These are phyloP conservation scores for Oreohelix idahoensis DNA, from an alignment of 1,140 invertebrate genomes.

Conservation along the genomic window DNA sequence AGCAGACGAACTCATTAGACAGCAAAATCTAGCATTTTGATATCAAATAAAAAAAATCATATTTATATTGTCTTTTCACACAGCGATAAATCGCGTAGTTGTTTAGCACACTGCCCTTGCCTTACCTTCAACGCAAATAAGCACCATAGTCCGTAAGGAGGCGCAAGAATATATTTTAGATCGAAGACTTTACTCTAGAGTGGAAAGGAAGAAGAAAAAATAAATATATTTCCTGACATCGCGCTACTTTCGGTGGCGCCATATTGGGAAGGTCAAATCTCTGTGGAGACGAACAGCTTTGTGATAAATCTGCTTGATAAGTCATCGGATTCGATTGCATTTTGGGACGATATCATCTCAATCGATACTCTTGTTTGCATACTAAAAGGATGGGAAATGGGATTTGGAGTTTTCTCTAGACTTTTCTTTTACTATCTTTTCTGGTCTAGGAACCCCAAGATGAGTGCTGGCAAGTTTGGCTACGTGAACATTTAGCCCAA, in stretches of 20 bases:
- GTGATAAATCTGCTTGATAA: neutral
- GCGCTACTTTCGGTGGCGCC: neutral
- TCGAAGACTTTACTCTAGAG: too few species aligned
- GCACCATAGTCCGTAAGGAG: too few species aligned
- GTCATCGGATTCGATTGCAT: neutral
- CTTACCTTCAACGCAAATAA: too few species aligned
- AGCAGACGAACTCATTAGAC: too few species aligned
- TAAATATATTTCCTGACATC: neutral
- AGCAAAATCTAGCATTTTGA: too few species aligned
- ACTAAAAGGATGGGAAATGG: constrained; percentile 2
- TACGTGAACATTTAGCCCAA: neutral
- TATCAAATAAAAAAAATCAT: too few species aligned
- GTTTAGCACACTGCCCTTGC: too few species aligned
- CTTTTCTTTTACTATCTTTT: neutral
- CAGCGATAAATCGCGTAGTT: too few species aligned
- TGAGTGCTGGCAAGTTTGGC: neutral
- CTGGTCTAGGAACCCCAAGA: neutral
- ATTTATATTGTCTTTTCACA: too few species aligned
- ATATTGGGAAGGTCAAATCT: neutral
- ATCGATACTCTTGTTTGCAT: constrained; percentile 15
- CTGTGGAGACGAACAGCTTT: neutral
- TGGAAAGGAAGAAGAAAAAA: too few species aligned
- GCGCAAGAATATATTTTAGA: too few species aligned
- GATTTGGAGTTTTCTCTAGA: neutral
- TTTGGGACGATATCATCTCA: neutral